Evolutionary conservation across 1,140 invertebrate genomes (phyloP).

Genomic region (Hestina assimilis): DNA sequence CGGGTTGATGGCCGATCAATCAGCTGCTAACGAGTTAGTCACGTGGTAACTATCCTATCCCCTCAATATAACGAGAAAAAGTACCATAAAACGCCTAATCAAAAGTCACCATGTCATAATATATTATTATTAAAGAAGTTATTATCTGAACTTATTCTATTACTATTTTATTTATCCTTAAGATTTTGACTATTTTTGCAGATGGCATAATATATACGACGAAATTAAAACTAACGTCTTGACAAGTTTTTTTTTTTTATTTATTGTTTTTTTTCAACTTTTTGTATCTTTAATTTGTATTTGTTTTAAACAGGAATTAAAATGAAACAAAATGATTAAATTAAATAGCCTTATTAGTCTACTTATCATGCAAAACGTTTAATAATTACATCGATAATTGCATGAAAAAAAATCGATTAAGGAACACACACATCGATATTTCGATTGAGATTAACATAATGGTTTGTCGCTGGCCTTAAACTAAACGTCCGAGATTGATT

Average conservation of each 20-base stretch:
- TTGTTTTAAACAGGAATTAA: background rate
- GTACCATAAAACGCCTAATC: background rate
- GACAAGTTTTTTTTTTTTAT: no score
- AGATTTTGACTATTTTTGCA: no score
- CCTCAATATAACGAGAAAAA: constrained; percentile 4
- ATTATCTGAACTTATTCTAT: no score
- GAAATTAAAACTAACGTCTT: no score
- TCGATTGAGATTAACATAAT: constrained; percentile 20
- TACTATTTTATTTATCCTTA: no score
- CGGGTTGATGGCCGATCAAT: constrained; percentile 66
- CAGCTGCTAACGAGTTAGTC: constrained; percentile 66
- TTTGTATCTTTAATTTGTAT: no score
- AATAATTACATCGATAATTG: constrained; percentile 1
- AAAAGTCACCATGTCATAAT: no score
- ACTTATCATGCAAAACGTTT: background rate
- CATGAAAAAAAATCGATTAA: constrained; percentile 4
- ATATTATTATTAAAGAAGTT: no score
- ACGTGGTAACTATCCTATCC: constrained; percentile 44
- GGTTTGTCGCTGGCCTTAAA: constrained; percentile 18
- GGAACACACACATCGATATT: constrained; percentile 48
- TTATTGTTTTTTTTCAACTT: no score
- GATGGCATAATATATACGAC: no score
- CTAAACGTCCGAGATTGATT: constrained; percentile 53
- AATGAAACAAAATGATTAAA: background rate
- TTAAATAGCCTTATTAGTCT: background rate